Base-by-base conservation (phyloP, 2,888 invertebrate species). In the Stramonita haemastoma region DNA sequence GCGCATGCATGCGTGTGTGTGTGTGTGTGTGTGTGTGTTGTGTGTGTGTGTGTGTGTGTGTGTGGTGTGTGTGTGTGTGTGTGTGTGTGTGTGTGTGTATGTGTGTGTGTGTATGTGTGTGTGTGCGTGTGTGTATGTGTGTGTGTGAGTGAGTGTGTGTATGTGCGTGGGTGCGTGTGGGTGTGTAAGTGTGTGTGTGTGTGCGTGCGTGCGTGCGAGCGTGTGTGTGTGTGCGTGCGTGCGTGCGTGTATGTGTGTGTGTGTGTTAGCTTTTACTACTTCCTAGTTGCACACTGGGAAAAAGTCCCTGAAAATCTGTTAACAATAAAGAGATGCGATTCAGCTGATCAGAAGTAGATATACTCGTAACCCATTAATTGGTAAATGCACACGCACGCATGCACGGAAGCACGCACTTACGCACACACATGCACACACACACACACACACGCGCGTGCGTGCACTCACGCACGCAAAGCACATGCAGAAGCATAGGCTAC, bases 41-140 rank as follows among this genome's bases (percentile, higher is more conserved):
- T 17, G 32, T 79, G 32, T 34, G 26, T 79, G 32, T 15, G 6
- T 70, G 32, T n/a, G 79, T 34, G 8, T 22, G 29, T 32, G 79
- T 79, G 32, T 79, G 32, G 1, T 5, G 29, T 79, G 79, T 79
- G 79, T 79, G 29, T 15, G 19, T 17, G 79, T 32, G 34, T 29
- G 19, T 8, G 79, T 22, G 46, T 36, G 36, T 81, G 22, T 81
- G 46, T 81, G 81, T 81, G 81, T 22, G 36, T 15, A 36, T 11
- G 81, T 81, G 81, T 36, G 29, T 36, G 81, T 81, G 81, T 36
- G 46, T 81, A 36, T 19, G 81, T 81, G 36, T 19, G 36, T 81
- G 81, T 36, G 81, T 81, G 81, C 22, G 81, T 81, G 81, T 22
- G 46, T 81, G 81, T 36, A 26, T 81, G 36, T 36, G 46, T 81